Evolutionary conservation across 2,797 vertebrate genomes (phyloP).

Genomic region (Myotis daubentonii): DNA sequence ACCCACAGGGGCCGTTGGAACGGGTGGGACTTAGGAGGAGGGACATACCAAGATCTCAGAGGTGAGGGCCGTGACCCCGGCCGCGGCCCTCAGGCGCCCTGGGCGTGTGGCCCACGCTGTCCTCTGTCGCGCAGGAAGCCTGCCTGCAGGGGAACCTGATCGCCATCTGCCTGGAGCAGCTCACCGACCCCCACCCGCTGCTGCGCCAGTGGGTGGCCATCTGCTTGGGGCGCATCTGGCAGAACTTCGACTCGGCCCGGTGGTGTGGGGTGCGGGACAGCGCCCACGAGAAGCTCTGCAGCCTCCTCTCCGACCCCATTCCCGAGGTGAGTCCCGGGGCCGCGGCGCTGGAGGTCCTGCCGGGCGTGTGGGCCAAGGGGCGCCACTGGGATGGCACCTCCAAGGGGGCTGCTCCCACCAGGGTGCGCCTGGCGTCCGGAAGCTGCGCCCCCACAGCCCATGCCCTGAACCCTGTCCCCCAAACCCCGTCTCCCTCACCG

Average conservation of each 20-base stretch:
- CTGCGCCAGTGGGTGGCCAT: conserved; percentile 99
- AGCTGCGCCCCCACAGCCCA: rapidly evolving
- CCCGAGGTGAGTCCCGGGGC: conserved; percentile 90
- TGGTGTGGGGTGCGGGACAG: conserved; percentile 99
- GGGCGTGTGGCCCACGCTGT: rapidly evolving
- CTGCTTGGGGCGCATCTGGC: conserved; percentile 97
- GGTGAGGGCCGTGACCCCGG: rapidly evolving
- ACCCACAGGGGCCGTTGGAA: too few relatives aligned
- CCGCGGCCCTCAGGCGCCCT: rapidly evolving
- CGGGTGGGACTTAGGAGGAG: background rate
- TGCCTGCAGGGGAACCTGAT: conserved; percentile 98
- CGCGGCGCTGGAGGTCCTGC: background rate
- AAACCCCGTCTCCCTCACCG: background rate
- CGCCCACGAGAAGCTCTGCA: conserved; percentile 98
- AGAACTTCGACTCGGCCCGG: conserved; percentile 97
- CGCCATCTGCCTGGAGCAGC: conserved; percentile 98
- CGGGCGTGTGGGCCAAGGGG: rapidly evolving
- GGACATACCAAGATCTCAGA: rapidly evolving
- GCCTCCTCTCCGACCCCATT: conserved; percentile 95
- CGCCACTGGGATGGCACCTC: rapidly evolving
- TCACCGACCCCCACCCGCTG: conserved; percentile 95
- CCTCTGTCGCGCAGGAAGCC: conserved; percentile 89
- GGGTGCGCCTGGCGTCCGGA: rapidly evolving
- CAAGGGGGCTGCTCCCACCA: background rate
- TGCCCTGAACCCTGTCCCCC: background rate